Conservation (phyloP, 2,113 vertebrate genomes). For the Rhynchopsitta pachyrhyncha region DNA sequence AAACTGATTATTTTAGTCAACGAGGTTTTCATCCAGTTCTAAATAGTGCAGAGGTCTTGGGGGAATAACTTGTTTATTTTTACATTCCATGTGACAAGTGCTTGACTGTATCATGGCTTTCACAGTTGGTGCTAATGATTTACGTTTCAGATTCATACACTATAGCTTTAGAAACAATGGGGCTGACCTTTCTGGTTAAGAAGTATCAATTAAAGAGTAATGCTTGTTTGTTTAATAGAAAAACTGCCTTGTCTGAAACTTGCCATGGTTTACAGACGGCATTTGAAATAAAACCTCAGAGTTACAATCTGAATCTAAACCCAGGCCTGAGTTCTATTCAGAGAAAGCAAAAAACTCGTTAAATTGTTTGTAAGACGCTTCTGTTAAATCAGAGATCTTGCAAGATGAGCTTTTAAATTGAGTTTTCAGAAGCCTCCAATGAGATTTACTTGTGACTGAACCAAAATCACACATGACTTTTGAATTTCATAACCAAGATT, state of each 20-base stretch:
- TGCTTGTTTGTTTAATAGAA: background rate
- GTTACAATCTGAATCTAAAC: background rate
- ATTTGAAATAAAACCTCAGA: background rate
- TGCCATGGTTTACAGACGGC: background rate
- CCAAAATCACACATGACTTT: background rate
- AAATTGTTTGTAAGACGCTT: background rate
- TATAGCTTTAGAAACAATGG: background rate
- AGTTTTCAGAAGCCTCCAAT: background rate
- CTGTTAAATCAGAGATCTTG: background rate
- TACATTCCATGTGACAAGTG: background rate
- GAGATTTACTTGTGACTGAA: background rate
- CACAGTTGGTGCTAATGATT: background rate
- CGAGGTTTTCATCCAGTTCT: background rate
- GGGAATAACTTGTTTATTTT: constrained; percentile 25
- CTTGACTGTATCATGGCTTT: background rate
- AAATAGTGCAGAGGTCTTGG: background rate
- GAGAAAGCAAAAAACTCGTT: background rate
- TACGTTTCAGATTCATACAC: background rate
- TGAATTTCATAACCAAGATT: background rate
- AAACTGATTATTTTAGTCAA: background rate
- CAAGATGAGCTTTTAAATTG: background rate
- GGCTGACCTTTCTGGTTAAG: background rate
- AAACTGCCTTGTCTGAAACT: background rate
- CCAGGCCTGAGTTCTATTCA: background rate
- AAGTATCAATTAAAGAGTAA: background rate